Conservation (phyloP, 2,113 vertebrate species). For the Benitochromis conjunctus region DNA sequence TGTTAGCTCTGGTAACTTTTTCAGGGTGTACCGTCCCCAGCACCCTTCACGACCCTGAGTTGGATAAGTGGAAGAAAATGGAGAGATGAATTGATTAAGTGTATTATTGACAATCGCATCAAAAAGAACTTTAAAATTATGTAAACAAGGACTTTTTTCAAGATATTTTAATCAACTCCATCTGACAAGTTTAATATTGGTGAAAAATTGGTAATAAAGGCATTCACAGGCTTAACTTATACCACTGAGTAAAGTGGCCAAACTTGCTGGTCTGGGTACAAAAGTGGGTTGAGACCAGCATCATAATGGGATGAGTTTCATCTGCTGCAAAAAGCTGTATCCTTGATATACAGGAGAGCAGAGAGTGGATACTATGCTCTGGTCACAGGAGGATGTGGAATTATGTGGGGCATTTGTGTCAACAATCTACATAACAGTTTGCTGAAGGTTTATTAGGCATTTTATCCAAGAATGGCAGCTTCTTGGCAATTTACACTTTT, state of each 20-base stretch:
- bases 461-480: constrained; percentile 16
- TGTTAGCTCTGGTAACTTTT: not conserved
- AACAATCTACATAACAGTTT: not conserved
- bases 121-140: not conserved
- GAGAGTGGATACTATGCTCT: not conserved
- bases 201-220: not conserved
- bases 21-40: not conserved
- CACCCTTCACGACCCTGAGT: not conserved
- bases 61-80: not conserved
- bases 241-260: constrained; percentile 31
- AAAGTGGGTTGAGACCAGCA: constrained; percentile 43
- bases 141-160: not conserved
- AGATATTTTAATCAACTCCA: not conserved
- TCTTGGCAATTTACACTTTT: not conserved
- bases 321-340: constrained; percentile 31
- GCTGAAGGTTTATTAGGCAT: not conserved
- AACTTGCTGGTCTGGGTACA: constrained; percentile 42
- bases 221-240: not conserved
- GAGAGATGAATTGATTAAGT: not conserved
- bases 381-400: not conserved
- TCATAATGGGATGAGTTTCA: constrained; percentile 54
- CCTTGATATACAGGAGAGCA: not conserved
- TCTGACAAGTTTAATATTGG: not conserved
- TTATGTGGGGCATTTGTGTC: not conserved
- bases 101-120: rapidly evolving